A percentile compares a stretch with the other conserved stretches of the same genome.
Evolutionary conservation across 2,888 invertebrate genomes (phyloP).

Genomic region (Argyresthia albistria): DNA sequence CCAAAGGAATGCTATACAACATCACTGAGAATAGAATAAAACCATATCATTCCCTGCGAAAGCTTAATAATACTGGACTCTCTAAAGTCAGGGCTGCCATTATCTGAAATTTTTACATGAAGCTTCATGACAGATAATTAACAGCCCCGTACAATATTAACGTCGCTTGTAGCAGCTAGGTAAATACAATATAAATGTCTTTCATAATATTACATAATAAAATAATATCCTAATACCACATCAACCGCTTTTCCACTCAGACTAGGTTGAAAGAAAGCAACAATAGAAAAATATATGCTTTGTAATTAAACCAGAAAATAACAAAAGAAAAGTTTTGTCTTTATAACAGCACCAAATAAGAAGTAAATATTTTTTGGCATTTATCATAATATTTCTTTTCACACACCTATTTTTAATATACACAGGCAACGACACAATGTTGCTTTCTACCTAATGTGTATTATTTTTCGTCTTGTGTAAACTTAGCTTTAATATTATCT

Average conservation of each 20-base stretch:
- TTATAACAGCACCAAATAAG: too few relatives aligned
- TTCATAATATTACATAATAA: background rate
- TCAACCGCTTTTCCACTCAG: background rate
- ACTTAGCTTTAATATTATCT: too few relatives aligned
- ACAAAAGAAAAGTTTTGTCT: too few relatives aligned
- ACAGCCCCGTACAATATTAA: too few relatives aligned
- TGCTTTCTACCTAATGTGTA: too few relatives aligned
- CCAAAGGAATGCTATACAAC: slow-evolving; percentile 3
- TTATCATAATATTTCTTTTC: too few relatives aligned
- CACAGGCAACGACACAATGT: too few relatives aligned
- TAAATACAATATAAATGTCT: background rate
- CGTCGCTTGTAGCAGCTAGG: background rate
- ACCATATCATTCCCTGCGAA: background rate
- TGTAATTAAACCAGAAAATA: too few relatives aligned
- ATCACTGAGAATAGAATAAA: background rate
- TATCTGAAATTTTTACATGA: background rate
- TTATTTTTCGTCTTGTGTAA: too few relatives aligned
- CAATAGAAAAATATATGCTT: too few relatives aligned
- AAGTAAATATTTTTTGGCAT: too few relatives aligned
- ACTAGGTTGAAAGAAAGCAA: background rate
- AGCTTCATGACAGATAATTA: background rate
- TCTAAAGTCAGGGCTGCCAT: background rate
- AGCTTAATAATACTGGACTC: slow-evolving; percentile 3
- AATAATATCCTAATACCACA: background rate
- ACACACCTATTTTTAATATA: too few relatives aligned